A percentile compares a stretch with the other conserved stretches of the same genome.
phyloP scores from a whole-genome alignment of 2,888 invertebrate species.

The Trachelus stipa region DNA sequence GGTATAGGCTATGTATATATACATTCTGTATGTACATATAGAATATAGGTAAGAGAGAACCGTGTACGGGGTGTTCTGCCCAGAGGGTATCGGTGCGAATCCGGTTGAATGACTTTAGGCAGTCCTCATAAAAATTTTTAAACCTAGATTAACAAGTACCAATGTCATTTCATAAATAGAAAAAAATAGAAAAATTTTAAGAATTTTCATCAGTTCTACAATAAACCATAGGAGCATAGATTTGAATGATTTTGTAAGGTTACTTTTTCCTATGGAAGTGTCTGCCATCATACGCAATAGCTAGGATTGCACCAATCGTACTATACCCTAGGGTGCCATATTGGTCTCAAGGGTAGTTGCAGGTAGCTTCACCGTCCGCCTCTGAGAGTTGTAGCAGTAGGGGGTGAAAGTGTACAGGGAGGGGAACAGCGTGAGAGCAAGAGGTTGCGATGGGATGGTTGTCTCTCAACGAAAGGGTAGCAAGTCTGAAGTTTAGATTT shows the following conservation, averaged over 20 bases:
- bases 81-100: conserved; percentile 13
- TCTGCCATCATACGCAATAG: neutral
- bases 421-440: neutral
- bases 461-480: neutral
- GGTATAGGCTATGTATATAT: conserved; percentile 32
- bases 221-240: neutral
- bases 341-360: neutral
- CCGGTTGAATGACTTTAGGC: neutral
- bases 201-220: neutral
- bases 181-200: neutral
- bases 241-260: neutral
- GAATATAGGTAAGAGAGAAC: conserved; percentile 40
- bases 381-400: neutral
- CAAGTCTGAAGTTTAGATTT: neutral
- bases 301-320: neutral
- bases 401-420: neutral
- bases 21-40: conserved; percentile 44
- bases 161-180: neutral
- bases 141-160: neutral
- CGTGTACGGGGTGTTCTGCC: conserved; percentile 52
- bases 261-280: neutral
- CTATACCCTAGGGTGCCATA: neutral
- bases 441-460: neutral
- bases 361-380: neutral
- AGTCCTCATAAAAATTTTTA: neutral